Conservation (phyloP, 2,888 invertebrate genomes). For the Tinea semifulvella region DNA sequence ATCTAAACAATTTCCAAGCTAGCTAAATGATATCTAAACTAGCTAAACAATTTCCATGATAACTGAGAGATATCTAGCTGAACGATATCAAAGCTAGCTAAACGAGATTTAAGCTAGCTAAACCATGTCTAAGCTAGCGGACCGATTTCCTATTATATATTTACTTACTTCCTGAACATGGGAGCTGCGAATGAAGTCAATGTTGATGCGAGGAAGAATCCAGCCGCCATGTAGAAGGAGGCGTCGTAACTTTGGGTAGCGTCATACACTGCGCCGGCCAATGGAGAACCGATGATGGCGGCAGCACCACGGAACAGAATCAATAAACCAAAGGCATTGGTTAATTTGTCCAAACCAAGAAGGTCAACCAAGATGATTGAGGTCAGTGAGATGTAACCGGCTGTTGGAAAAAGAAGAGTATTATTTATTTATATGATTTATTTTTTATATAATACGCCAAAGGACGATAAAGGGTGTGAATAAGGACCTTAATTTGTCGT, state of each 20-base stretch:
- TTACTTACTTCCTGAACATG: conserved; percentile 58
- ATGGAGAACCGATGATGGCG: conserved; percentile 85
- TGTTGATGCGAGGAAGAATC: conserved; percentile 85
- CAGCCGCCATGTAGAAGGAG: conserved; percentile 93
- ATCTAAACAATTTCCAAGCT: too few relatives aligned
- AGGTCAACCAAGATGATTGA: conserved; percentile 97
- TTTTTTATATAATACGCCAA: too few relatives aligned
- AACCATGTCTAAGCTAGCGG: too few relatives aligned
- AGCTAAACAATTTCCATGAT: too few relatives aligned
- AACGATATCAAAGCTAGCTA: too few relatives aligned
- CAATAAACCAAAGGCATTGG: conserved; percentile 96
- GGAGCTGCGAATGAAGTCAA: conserved; percentile 86
- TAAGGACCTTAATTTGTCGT: too few relatives aligned
- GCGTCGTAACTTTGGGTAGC: conserved; percentile 84
- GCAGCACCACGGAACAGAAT: conserved; percentile 96
- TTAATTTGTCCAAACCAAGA: conserved; percentile 93
- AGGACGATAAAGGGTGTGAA: too few relatives aligned
- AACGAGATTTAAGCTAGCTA: too few relatives aligned
- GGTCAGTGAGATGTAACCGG: conserved; percentile 96
- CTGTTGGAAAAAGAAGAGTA: conserved; percentile 61
- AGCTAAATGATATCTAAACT: too few relatives aligned
- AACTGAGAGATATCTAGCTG: too few relatives aligned
- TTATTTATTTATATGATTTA: too few relatives aligned
- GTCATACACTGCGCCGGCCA: conserved; percentile 91
- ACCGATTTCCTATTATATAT: too few relatives aligned